A percentile compares a stretch with the other conserved stretches of the same genome.
Conservation (phyloP, 92 coral and sea anemone genomes). For the Palythoa caribaeorum region DNA sequence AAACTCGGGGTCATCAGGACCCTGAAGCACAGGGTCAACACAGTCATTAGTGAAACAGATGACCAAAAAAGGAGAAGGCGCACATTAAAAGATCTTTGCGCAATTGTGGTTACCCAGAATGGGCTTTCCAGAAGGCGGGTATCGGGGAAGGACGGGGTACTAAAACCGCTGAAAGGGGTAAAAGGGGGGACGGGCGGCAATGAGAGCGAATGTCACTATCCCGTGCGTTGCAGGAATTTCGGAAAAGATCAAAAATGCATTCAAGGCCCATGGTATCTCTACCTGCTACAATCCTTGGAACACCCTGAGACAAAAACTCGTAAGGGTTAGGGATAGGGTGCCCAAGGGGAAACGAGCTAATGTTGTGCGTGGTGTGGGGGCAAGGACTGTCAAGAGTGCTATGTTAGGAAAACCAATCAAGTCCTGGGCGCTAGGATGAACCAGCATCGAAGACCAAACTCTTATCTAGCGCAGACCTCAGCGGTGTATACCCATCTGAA, state of each 20-base stretch:
- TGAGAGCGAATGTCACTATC: not conserved
- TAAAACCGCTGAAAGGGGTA: not conserved
- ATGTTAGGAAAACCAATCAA: not conserved
- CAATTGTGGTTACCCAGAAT: not conserved
- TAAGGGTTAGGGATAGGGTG: not conserved
- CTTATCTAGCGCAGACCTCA: not conserved
- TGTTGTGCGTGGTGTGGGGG: not conserved
- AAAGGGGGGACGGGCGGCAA: not conserved
- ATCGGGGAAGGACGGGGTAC: not conserved
- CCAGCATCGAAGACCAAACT: not conserved
- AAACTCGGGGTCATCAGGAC: not conserved
- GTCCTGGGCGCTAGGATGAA: not conserved
- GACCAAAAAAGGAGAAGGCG: not conserved
- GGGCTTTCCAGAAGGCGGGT: not conserved
- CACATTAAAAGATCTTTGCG: not conserved
- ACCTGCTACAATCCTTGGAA: not conserved
- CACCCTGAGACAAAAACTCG: slow-evolving; percentile 14
- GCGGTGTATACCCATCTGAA: not conserved
- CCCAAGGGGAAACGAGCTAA: not conserved
- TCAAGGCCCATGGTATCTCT: not conserved
- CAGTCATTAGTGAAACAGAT: not conserved
- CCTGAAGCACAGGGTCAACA: not conserved
- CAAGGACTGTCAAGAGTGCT: not conserved
- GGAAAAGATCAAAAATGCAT: not conserved
- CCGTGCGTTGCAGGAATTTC: not conserved